phyloP scores from a whole-genome alignment of 2,888 invertebrate species.

The Dryobota labecula region DNA sequence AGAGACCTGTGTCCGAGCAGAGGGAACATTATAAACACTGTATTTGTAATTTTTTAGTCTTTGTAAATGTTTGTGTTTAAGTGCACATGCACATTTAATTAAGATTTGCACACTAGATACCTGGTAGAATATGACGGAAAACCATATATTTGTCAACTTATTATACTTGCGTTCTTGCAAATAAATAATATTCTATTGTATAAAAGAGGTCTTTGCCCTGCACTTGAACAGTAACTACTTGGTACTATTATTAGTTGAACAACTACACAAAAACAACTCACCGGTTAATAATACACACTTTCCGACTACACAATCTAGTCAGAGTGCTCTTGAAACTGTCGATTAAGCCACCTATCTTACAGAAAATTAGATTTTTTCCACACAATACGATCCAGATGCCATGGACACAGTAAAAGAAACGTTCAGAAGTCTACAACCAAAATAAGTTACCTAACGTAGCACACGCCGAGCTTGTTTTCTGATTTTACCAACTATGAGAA shows the following conservation, averaged over 20 bases:
- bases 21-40: not conserved
- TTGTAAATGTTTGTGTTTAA: no score
- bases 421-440: constrained; percentile 19
- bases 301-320: constrained; percentile 38
- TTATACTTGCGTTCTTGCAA: no score
- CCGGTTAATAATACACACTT: constrained; percentile 26
- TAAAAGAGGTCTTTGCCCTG: not conserved
- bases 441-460: not conserved
- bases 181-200: no score
- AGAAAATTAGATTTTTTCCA: constrained; percentile 62
- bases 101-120: no score
- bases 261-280: constrained; percentile 14
- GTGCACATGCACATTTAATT: no score
- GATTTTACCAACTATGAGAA: no score
- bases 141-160: no score
- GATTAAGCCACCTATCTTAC: constrained; percentile 54
- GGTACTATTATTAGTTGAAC: not conserved
- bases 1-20: not conserved
- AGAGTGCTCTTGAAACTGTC: constrained; percentile 51
- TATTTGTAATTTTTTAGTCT: no score
- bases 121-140: no score
- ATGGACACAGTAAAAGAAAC: not conserved
- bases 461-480: no score
- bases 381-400: constrained; percentile 44
- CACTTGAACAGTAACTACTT: not conserved